Percentiles rank a stretch among this genome's conserved stretches.
Evolutionary conservation across 2,113 vertebrate species (phyloP).

Genomic region (Lepus americanus): DNA sequence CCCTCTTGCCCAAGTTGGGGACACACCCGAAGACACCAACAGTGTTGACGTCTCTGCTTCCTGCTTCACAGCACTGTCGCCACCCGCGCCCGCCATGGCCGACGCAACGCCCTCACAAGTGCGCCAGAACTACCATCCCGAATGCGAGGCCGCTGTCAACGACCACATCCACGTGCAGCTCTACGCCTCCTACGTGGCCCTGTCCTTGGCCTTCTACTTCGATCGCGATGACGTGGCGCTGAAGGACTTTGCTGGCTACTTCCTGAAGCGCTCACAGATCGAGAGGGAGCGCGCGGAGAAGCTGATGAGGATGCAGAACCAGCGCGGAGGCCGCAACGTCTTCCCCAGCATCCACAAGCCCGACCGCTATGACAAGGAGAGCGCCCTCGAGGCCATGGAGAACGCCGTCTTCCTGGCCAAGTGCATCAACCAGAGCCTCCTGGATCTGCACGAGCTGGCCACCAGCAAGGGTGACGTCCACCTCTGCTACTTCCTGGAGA

Average conservation of each 20-base stretch:
- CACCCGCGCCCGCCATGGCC: too few species aligned
- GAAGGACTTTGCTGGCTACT: background rate
- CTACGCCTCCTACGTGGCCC: background rate
- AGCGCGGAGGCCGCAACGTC: accelerated
- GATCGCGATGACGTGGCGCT: background rate
- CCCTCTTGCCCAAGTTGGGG: too few species aligned
- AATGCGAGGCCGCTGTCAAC: background rate
- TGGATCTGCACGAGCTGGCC: background rate
- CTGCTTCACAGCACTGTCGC: accelerated
- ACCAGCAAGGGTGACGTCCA: accelerated
- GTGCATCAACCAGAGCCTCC: background rate
- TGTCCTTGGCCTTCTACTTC: background rate
- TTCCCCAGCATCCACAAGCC: accelerated
- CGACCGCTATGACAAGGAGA: background rate
- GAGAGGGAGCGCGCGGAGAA: accelerated
- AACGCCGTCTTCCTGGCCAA: background rate
- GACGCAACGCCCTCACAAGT: background rate
- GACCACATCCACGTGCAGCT: background rate
- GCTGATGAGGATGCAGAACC: background rate
- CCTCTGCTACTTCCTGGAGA: background rate
- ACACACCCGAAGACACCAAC: too few species aligned
- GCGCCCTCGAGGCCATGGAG: background rate
- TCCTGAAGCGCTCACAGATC: background rate
- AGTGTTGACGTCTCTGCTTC: too few species aligned
- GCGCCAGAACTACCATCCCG: background rate